Conservation (phyloP, 2,113 vertebrate genomes). For the Leptobrachium leishanense region DNA sequence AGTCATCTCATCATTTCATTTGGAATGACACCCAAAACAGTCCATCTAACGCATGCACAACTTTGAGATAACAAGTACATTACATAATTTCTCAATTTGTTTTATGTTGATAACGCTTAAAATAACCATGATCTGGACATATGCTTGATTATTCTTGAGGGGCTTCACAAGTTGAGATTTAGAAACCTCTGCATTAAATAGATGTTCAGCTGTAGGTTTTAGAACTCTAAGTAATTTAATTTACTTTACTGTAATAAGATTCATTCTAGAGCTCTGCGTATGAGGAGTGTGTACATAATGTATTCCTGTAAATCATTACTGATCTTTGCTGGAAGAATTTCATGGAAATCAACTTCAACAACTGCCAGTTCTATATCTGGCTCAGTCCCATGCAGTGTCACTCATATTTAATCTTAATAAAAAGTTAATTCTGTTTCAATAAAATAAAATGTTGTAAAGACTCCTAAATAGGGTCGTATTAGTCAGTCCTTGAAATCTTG, state of each 20-base stretch:
- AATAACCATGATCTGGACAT: too few relatives aligned
- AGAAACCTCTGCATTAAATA: too few relatives aligned
- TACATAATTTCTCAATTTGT: too few relatives aligned
- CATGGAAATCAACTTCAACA: constrained; percentile 38
- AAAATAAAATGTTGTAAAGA: constrained; percentile 48
- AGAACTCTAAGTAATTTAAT: constrained; percentile 34
- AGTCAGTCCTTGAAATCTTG: constrained; percentile 49
- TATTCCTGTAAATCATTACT: constrained; percentile 43
- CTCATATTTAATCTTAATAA: constrained; percentile 51
- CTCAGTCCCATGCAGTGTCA: constrained; percentile 42
- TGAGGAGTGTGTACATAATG: constrained; percentile 31
- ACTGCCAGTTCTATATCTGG: constrained; percentile 40
- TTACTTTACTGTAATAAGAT: constrained; percentile 31
- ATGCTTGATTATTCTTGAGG: too few relatives aligned
- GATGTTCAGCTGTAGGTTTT: background rate
- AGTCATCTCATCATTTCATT: too few relatives aligned
- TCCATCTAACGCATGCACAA: too few relatives aligned
- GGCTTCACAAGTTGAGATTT: too few relatives aligned
- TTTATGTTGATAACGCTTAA: too few relatives aligned
- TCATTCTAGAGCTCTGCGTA: constrained; percentile 23
- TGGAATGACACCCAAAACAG: too few relatives aligned
- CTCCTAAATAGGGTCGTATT: constrained; percentile 46
- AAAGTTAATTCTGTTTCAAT: constrained; percentile 49
- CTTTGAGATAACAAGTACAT: too few relatives aligned
- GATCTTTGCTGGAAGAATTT: constrained; percentile 41